These are phyloP conservation scores for Chelmon rostratus DNA, from an alignment of 2,797 vertebrate genomes.

Conservation along the genomic window DNA sequence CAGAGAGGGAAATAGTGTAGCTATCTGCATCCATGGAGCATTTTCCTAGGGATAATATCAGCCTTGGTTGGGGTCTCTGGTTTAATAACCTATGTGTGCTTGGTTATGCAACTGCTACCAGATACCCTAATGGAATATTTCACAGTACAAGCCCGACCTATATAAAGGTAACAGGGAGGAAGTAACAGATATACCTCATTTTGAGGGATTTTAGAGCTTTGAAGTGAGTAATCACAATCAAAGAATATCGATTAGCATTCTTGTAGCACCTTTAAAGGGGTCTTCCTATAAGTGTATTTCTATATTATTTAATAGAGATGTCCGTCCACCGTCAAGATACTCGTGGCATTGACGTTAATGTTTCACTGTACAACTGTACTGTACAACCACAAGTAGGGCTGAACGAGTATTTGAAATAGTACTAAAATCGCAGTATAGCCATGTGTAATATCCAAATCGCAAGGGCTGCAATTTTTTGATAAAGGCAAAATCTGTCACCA, in stretches of 20 bases:
- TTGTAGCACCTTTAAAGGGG: neutral
- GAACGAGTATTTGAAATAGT: no score
- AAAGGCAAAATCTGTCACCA: no score
- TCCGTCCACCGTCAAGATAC: neutral
- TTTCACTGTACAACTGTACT: neutral
- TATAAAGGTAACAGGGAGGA: constrained; percentile 9
- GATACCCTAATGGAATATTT: constrained; percentile 31
- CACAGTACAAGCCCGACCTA: constrained; percentile 22
- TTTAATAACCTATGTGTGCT: constrained; percentile 46
- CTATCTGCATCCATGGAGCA: neutral
- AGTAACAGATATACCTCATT: neutral
- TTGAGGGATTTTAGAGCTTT: neutral
- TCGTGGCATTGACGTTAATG: neutral
- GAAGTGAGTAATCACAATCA: neutral
- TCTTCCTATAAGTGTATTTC: neutral
- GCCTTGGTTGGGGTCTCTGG: constrained; percentile 14
- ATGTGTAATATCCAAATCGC: no score
- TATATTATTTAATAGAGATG: neutral
- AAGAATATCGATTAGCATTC: neutral
- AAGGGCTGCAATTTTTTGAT: no score
- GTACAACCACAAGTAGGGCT: neutral
- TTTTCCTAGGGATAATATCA: constrained; percentile 23
- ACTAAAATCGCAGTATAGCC: no score
- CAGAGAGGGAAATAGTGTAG: neutral
- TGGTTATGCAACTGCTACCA: constrained; percentile 31